Evolutionary conservation across 2,888 invertebrate species (phyloP).

Genomic region (Dicyrtoma fusca): DNA sequence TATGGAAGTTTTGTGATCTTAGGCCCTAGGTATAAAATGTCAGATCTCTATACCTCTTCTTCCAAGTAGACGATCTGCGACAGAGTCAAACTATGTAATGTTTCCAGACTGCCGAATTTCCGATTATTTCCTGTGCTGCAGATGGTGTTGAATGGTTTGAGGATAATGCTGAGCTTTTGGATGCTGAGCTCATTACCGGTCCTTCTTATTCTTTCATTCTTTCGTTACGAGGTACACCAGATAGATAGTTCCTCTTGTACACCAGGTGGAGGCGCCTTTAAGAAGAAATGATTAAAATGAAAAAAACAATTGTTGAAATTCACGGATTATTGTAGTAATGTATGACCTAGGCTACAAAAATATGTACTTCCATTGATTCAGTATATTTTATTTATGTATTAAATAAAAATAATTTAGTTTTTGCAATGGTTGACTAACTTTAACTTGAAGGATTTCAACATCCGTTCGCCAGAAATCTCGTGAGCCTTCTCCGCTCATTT

Average conservation of each 20-base stretch:
- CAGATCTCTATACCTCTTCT: slow-evolving; percentile 30
- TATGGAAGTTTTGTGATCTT: background rate
- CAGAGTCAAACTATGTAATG: slow-evolving; percentile 28
- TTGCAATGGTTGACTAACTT: slow-evolving; percentile 14
- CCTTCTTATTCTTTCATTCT: slow-evolving; percentile 28
- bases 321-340: background rate
- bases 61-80: slow-evolving; percentile 33
- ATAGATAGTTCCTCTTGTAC: slow-evolving; percentile 24
- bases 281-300: too few relatives aligned
- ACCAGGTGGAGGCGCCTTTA: too few relatives aligned
- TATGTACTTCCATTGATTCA: background rate
- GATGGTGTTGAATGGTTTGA: slow-evolving; percentile 30
- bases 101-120: slow-evolving; percentile 28
- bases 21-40: background rate
- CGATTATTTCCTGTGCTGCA: slow-evolving; percentile 32
- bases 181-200: background rate
- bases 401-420: background rate
- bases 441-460: slow-evolving; percentile 42
- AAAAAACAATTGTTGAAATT: too few relatives aligned
- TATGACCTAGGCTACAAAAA: too few relatives aligned
- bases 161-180: background rate
- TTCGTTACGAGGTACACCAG: slow-evolving; percentile 37
- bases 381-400: background rate
- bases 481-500: slow-evolving; percentile 34
- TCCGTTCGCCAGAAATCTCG: slow-evolving; percentile 42